A percentile compares a stretch with the other conserved stretches of the same genome.
Evolutionary conservation across 2,888 invertebrate species (phyloP).

Genomic region (Pachliopta kotzebuea): DNA sequence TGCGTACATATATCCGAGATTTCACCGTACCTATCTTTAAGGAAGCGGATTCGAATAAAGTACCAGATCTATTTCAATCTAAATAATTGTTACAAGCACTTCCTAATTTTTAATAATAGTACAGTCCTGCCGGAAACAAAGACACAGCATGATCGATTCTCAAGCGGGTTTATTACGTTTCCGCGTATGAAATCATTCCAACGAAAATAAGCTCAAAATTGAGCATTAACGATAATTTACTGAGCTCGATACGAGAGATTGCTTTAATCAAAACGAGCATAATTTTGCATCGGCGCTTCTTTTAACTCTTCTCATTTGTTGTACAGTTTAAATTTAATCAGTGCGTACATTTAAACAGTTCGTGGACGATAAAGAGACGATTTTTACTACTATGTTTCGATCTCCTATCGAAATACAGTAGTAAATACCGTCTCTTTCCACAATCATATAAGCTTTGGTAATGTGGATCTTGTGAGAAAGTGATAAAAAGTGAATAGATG

Average conservation of each 20-base stretch:
- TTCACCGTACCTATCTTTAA: conserved; percentile 45
- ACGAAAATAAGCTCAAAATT: conserved; percentile 47
- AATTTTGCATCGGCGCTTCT: conserved; percentile 12
- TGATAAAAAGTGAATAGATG: too few species aligned
- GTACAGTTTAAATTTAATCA: not conserved
- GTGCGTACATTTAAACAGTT: not conserved
- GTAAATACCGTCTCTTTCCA: too few species aligned
- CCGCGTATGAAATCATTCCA: conserved; percentile 68
- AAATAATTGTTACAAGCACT: conserved; percentile 61
- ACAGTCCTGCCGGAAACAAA: conserved; percentile 68
- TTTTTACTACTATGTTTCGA: not conserved
- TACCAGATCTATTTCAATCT: conserved; percentile 50
- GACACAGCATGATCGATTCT: conserved; percentile 59
- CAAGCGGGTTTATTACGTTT: conserved; percentile 51
- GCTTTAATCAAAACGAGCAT: conserved; percentile 25
- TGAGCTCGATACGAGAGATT: conserved; percentile 31
- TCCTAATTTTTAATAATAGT: conserved; percentile 65
- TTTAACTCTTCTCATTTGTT: conserved; percentile 7
- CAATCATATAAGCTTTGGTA: too few species aligned
- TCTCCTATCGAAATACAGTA: too few species aligned
- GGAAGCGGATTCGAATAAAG: conserved; percentile 71
- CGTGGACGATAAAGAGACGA: not conserved
- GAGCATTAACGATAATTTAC: conserved; percentile 42
- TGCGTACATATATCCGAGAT: conserved; percentile 16
- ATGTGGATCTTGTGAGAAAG: not conserved